A percentile compares a stretch with the other conserved stretches of the same genome.
Evolutionary conservation across 2,888 invertebrate genomes (phyloP).

Genomic region (Volucella inflata): DNA sequence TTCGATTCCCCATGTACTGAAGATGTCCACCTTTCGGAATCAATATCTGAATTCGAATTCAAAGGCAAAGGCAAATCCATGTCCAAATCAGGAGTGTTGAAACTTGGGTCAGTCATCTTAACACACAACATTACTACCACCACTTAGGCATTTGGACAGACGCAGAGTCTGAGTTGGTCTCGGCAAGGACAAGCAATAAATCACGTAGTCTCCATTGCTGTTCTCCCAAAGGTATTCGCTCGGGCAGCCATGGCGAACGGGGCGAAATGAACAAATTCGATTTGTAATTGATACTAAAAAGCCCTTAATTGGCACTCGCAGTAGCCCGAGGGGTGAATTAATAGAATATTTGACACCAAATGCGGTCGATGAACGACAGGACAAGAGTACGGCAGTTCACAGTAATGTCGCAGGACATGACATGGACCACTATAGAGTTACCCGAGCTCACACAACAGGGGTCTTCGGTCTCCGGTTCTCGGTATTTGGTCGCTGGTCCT

Average conservation of each 20-base stretch:
- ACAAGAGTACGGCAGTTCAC: conserved; percentile 20
- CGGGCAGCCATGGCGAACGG: conserved; percentile 37
- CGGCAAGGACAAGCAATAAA: conserved; percentile 47
- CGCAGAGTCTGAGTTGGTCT: background rate
- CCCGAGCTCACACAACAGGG: conserved; percentile 32
- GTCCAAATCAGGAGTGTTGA: conserved; percentile 6
- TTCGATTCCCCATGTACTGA: conserved; percentile 20
- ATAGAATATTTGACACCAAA: conserved; percentile 76
- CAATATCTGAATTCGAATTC: background rate
- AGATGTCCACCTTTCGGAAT: conserved; percentile 38
- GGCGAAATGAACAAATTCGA: conserved; percentile 80
- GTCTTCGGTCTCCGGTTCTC: background rate
- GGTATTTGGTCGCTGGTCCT: background rate
- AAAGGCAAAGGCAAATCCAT: background rate
- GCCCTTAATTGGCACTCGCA: conserved; percentile 83
- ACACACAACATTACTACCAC: conserved; percentile 14
- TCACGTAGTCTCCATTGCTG: conserved; percentile 33
- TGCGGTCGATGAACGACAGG: conserved; percentile 65
- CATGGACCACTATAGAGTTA: conserved; percentile 26
- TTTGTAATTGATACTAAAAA: conserved; percentile 84
- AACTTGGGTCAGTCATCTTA: conserved; percentile 14
- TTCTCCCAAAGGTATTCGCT: conserved; percentile 59
- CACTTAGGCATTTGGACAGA: too few species aligned
- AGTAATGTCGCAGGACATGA: background rate
- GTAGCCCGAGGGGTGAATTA: conserved; percentile 74